phyloP scores from a whole-genome alignment of 2,797 vertebrate species.

The Cottoperca gobio region DNA sequence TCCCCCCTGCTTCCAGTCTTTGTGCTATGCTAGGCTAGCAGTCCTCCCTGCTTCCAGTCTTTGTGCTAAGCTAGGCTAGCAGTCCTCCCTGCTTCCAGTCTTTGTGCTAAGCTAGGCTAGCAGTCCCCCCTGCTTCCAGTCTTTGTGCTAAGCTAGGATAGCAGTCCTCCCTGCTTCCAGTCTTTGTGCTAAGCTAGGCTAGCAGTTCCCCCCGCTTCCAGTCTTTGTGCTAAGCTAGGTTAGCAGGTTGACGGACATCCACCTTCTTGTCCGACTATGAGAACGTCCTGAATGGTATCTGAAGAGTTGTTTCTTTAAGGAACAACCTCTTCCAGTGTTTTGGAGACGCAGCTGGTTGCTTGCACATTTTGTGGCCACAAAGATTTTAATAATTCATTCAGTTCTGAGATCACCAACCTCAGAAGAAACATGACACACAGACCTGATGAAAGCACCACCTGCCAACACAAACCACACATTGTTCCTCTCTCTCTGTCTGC shows the following conservation, averaged over 20 bases:
- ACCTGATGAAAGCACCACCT: conserved; percentile 41
- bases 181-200: not conserved
- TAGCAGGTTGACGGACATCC: not conserved
- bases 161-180: no score
- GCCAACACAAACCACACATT: conserved; percentile 6
- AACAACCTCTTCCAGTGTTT: conserved; percentile 14
- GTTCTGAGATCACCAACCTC: not conserved
- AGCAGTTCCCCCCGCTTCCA: not conserved
- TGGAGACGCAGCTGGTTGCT: conserved; percentile 21
- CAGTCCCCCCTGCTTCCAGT: no score
- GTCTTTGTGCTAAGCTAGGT: not conserved
- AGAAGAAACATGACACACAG: conserved; percentile 25
- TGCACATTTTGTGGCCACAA: conserved; percentile 1
- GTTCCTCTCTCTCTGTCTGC: conserved; percentile 29
- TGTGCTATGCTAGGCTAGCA: no score
- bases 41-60: no score
- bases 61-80: no score
- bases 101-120: no score
- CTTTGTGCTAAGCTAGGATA: no score
- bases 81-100: no score
- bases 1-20: no score
- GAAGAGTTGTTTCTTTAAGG: not conserved
- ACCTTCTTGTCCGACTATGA: not conserved
- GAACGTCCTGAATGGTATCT: no score
- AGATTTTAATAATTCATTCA: not conserved